Evolutionary conservation across 53 echinoderm and acorn worm species (phyloP), one percentile per base, ranked within the genome.

Genomic region (Pentamera pediparva): DNA sequence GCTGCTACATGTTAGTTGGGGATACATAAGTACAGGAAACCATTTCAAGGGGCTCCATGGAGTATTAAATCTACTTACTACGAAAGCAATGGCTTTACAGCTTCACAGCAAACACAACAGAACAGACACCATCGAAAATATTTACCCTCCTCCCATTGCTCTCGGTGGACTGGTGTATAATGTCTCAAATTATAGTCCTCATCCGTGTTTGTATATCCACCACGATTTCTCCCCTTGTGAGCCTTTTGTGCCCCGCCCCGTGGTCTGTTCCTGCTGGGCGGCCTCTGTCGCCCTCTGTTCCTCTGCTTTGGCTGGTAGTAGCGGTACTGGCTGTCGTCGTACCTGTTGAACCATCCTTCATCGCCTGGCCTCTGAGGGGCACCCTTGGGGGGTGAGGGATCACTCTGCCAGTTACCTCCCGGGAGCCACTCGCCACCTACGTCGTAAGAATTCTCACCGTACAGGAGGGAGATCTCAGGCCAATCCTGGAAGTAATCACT

Each of bases 301-400:
- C 67, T 67, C 30, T 67, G 67, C 17, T 29, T 67, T 13, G 67
- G 67, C 24, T 67, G 67, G 67, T 67, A 67, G 67, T 39, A 45
- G 29, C 67, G 41, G 45, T 67, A 67, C 30, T 67, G 41, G 29
- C 45, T 45, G 27, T 38, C 28, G 24, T 67, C 67, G 29, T 67
- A 67, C 29, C 67, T 67, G 7, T 21, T 4, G 27, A 28, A 67
- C 43, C 43, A 67, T 20, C 43, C 67, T 8, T 67, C 24, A 29
- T 67, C 22, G 6, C 25, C 26, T n/a, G n/a, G n/a, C n/a, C n/a
- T n/a, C n/a, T n/a, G n/a, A n/a, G n/a, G n/a, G n/a, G n/a, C n/a
- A n/a, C n/a, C n/a, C n/a, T n/a, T n/a, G n/a, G n/a, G n/a, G n/a
- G n/a, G n/a, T n/a, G n/a, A n/a, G n/a, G n/a, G 65, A 3, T 39